Base-by-base conservation (phyloP, 2,797 vertebrate species). In the Lepus oiostolus region DNA sequence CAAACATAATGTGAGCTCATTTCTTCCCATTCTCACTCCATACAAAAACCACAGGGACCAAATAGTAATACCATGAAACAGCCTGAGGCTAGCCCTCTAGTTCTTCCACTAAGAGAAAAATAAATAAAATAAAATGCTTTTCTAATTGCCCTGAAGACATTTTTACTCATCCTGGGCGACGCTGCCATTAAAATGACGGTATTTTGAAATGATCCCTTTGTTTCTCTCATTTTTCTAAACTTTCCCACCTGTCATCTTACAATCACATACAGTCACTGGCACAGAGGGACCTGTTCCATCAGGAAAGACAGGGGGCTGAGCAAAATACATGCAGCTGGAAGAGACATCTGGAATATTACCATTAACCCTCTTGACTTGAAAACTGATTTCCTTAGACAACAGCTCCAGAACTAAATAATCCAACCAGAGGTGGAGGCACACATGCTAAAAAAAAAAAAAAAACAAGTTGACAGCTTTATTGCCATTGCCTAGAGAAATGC, bases 321-420 rank as follows among this genome's bases (percentile, higher is more conserved):
- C 35, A 91, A 95, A 95, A 89, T 67, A 63, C 47, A 68, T 26
- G 24, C 77, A 91, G 83, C 76, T 89, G 10, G 52, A 93, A 94
- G 88, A 96, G 84, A 95, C 92, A 95, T 93, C 79, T 95, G 90
- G 89, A 96, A 93, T 92, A 90, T 89, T 94, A 94, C 72, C 70
- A 79, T 91, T 32, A 96, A 88, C 71, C 4, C 38, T 85, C 92
- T 92, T 86, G 71, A 95, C 90, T 81, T 94, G 58, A 93, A 96
- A 92, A 91, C 77, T 63, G 65, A 95, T 94, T 93, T 94, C 80
- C 76, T 96, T 87, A 95, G 94, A 93, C 88, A 96, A 71, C 58
- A 96, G 28, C 68, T 96, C 83, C 70, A 94, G 83, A 95, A 95
- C 21, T 42, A 92, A 95, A 88, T 89, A 83, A 95, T 54, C 79